A percentile compares a stretch with the other conserved stretches of the same genome.
Conservation (phyloP, 2,797 vertebrate species). For the Intellagama lesueurii region DNA sequence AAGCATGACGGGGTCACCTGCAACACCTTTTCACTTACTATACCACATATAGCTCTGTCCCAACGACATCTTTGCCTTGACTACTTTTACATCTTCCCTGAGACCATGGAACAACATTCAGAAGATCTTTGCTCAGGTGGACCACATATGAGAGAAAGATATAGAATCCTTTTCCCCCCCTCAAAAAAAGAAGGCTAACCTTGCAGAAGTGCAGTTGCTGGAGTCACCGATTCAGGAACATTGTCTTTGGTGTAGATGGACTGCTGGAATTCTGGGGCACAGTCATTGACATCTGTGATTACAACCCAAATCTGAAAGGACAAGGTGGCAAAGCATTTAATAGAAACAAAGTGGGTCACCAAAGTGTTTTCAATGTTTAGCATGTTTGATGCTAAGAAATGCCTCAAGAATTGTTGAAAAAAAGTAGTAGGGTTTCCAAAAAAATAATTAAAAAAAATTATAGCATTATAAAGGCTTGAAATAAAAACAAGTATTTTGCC, state of each 20-base stretch:
- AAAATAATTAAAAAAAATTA: slow-evolving; percentile 34
- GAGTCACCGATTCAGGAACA: slow-evolving; percentile 88
- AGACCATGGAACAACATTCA: background rate
- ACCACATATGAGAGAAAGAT: background rate
- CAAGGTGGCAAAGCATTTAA: slow-evolving; percentile 10
- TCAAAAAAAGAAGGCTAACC: slow-evolving; percentile 76
- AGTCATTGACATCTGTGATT: slow-evolving; percentile 89
- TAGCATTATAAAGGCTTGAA: background rate
- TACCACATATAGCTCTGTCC: too few species aligned
- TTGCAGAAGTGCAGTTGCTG: slow-evolving; percentile 89
- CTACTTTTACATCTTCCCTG: too few species aligned
- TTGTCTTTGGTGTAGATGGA: slow-evolving; percentile 88
- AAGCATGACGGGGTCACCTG: too few species aligned
- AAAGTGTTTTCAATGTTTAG: background rate
- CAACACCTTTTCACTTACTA: too few species aligned
- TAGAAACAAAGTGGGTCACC: background rate
- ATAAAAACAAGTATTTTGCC: background rate
- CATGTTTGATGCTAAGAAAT: slow-evolving; percentile 22
- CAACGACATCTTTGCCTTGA: background rate
- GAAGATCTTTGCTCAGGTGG: too few species aligned
- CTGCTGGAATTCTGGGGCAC: slow-evolving; percentile 88
- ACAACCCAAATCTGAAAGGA: slow-evolving; percentile 84
- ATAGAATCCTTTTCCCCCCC: too few species aligned
- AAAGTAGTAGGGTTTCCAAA: slow-evolving; percentile 45
- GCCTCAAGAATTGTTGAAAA: slow-evolving; percentile 41